phyloP scores from a whole-genome alignment of 2,113 vertebrate genomes.

The Chaetodon trifascialis region DNA sequence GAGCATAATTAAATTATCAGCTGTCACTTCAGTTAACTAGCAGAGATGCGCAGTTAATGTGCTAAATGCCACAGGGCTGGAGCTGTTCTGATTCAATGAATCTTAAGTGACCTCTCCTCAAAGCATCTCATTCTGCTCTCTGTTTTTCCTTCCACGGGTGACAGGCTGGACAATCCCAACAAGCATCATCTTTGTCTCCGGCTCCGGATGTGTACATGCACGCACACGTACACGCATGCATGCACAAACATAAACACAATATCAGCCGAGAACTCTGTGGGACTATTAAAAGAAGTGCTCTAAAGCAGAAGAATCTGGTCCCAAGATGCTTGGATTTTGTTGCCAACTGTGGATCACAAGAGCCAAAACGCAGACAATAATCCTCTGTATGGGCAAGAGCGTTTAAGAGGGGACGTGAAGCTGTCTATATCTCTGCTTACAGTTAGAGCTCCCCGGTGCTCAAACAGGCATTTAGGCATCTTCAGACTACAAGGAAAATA shows the following conservation, averaged over 20 bases:
- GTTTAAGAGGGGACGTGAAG: slow-evolving; percentile 24
- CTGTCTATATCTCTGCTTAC: slow-evolving; percentile 8
- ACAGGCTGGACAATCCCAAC: slow-evolving; percentile 41
- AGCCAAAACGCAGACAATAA: slow-evolving; percentile 45
- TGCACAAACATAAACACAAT: not conserved
- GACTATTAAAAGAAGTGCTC: slow-evolving; percentile 14
- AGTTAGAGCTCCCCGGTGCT: not conserved
- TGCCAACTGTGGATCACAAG: slow-evolving; percentile 29
- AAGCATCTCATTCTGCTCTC: slow-evolving; percentile 53
- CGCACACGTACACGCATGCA: not conserved
- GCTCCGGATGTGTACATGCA: slow-evolving; percentile 5
- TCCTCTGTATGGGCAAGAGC: slow-evolving; percentile 29
- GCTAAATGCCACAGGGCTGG: slow-evolving; percentile 60
- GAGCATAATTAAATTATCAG: slow-evolving; percentile 69
- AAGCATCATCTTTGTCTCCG: slow-evolving; percentile 59
- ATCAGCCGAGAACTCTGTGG: slow-evolving; percentile 18
- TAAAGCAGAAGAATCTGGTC: slow-evolving; percentile 7
- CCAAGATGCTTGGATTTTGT: slow-evolving; percentile 14
- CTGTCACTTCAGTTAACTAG: slow-evolving; percentile 63
- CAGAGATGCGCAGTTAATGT: slow-evolving; percentile 60
- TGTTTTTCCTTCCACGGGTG: slow-evolving; percentile 13
- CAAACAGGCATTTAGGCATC: slow-evolving; percentile 2
- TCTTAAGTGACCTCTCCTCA: slow-evolving; percentile 57
- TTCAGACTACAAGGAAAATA: not conserved
- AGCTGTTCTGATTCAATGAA: slow-evolving; percentile 65